A percentile compares a stretch with the other conserved stretches of the same genome.
These are phyloP conservation scores for Diabrotica undecimpunctata DNA, from an alignment of 1,140 invertebrate species.

Conservation along the genomic window DNA sequence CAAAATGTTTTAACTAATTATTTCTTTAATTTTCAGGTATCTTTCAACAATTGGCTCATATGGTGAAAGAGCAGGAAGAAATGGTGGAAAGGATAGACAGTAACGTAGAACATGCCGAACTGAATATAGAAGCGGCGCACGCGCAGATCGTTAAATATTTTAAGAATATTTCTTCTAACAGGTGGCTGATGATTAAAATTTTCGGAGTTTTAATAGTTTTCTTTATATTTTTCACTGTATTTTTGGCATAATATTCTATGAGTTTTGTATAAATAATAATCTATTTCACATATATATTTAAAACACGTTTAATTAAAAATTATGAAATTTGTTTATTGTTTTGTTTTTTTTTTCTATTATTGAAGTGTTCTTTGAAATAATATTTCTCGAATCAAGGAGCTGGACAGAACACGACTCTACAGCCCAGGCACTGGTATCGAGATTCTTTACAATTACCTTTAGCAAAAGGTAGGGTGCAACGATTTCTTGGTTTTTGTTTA, in stretches of 20 bases:
- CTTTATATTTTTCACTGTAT: slow-evolving; percentile 98
- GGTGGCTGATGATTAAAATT: slow-evolving; percentile 99
- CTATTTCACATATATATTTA: neutral
- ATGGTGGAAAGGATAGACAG: slow-evolving; percentile 97
- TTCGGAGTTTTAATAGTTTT: slow-evolving; percentile 98
- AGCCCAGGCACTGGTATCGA: too few relatives aligned
- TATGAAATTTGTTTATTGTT: too few relatives aligned
- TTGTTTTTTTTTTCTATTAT: too few relatives aligned
- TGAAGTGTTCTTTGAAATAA: too few relatives aligned
- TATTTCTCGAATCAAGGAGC: too few relatives aligned
- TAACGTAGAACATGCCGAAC: slow-evolving; percentile 91
- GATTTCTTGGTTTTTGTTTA: too few relatives aligned
- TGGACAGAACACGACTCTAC: too few relatives aligned
- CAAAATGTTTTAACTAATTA: neutral
- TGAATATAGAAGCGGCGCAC: slow-evolving; percentile 98
- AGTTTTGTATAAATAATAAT: neutral
- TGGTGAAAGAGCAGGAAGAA: slow-evolving; percentile 99
- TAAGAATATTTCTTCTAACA: slow-evolving; percentile 93
- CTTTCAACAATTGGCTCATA: slow-evolving; percentile 95
- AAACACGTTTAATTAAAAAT: neutral
- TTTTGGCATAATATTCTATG: slow-evolving; percentile 68
- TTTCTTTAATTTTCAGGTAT: slow-evolving; percentile 53
- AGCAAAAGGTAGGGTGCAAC: too few relatives aligned
- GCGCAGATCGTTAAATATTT: slow-evolving; percentile 97
- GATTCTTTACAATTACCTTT: too few relatives aligned